These are phyloP conservation scores for Ovibos moschatus DNA, from an alignment of 2,113 vertebrate species.

Conservation along the genomic window DNA sequence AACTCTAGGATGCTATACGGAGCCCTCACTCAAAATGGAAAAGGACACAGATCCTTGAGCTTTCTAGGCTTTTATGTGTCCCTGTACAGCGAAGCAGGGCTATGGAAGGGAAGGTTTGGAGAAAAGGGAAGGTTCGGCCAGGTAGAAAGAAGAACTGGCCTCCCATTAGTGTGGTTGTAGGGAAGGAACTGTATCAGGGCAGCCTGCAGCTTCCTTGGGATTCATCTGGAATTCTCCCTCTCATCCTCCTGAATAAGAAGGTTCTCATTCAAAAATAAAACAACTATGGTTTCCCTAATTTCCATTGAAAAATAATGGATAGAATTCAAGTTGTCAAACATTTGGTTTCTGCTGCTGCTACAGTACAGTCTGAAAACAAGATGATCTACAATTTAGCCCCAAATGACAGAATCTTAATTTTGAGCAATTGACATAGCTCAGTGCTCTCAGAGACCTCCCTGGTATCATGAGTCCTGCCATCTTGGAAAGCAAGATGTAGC, in stretches of 20 bases:
- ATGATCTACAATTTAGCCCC: neutral
- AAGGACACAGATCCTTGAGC: neutral
- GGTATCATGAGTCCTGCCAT: neutral
- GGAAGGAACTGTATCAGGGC: accelerated
- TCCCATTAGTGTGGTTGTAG: neutral
- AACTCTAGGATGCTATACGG: neutral
- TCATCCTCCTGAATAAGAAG: neutral
- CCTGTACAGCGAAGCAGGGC: neutral
- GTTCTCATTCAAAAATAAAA: neutral
- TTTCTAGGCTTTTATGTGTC: neutral
- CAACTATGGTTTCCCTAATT: neutral
- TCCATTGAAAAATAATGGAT: neutral
- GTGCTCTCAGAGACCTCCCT: neutral
- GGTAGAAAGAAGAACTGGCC: neutral
- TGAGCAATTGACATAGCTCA: neutral
- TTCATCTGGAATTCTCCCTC: neutral
- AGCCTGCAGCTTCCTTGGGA: neutral
- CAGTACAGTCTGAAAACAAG: neutral
- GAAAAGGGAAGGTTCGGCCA: neutral
- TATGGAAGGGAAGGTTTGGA: neutral
- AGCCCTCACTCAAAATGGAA: neutral
- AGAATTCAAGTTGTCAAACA: neutral
- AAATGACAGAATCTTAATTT: neutral
- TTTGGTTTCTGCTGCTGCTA: neutral
- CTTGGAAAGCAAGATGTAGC: neutral